Conservation (phyloP, 2,113 vertebrate species). For the Istiophorus platypterus region DNA sequence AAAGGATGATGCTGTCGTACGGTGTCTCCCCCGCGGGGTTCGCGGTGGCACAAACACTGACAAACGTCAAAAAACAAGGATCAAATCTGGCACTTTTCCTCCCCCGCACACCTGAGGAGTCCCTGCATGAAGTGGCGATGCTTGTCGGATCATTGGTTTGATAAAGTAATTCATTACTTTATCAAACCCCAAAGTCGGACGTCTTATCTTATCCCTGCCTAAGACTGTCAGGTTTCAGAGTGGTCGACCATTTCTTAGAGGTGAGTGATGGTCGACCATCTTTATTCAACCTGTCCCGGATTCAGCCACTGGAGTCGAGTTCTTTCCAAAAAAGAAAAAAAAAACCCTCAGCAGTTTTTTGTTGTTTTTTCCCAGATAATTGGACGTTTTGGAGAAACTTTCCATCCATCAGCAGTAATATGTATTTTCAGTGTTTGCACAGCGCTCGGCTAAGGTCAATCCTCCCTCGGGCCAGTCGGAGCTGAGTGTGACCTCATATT, state of each 20-base stretch:
- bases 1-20: background rate
- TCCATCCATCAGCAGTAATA: background rate
- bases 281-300: background rate
- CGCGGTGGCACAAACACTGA: background rate
- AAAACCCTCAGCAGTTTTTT: too few species aligned
- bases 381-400: background rate
- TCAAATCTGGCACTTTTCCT: background rate
- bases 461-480: slow-evolving; percentile 16
- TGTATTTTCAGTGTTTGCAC: background rate
- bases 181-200: too few species aligned
- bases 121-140: too few species aligned
- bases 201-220: too few species aligned
- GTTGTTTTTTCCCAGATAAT: background rate
- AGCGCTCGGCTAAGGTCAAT: slow-evolving; percentile 18
- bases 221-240: too few species aligned
- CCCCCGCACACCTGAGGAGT: too few species aligned
- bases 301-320: background rate
- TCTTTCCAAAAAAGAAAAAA: background rate
- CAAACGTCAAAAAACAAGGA: too few species aligned
- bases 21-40: background rate
- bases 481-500: slow-evolving; percentile 37
- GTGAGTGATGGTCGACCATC: background rate
- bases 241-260: too few species aligned
- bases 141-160: background rate
- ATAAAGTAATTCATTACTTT: too few species aligned